Evolutionary conservation across 35 echinoderm and acorn worm genomes (phyloP).

Genomic region (Eucidaris tribuloides): DNA sequence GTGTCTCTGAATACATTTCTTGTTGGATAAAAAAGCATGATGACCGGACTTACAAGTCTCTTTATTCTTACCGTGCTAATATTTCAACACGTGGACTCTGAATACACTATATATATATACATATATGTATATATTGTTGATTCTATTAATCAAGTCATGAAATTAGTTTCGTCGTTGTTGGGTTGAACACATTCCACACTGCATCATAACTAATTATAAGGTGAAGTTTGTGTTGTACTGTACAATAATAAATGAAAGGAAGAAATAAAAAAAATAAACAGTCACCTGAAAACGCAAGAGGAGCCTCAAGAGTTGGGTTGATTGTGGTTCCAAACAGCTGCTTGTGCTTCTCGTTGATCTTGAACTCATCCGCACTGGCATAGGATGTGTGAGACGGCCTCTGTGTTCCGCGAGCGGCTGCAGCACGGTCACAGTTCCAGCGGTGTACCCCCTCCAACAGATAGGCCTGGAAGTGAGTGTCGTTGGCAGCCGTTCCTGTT

Average conservation of each 20-base stretch:
- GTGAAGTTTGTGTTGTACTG: too few species aligned
- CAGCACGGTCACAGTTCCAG: conserved; percentile 44
- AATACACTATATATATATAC: too few species aligned
- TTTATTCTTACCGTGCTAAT: too few species aligned
- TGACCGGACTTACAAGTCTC: too few species aligned
- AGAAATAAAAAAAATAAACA: not conserved
- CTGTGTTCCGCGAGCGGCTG: not conserved
- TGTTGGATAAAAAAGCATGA: too few species aligned
- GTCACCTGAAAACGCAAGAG: conserved; percentile 1
- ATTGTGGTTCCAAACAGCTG: conserved; percentile 18
- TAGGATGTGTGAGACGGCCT: not conserved
- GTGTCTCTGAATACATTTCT: too few species aligned
- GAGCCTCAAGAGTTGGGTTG: not conserved
- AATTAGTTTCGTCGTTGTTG: too few species aligned
- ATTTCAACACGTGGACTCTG: too few species aligned
- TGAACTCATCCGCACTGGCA: not conserved
- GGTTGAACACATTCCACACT: too few species aligned
- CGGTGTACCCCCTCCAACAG: conserved; percentile 44
- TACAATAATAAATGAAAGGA: not conserved
- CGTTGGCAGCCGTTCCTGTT: conserved; percentile 51
- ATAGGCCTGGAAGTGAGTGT: conserved; percentile 66
- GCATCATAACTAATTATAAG: too few species aligned
- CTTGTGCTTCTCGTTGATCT: not conserved
- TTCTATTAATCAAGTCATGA: too few species aligned
- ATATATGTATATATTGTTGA: too few species aligned